Percentiles rank a stretch among this genome's conserved stretches.
Evolutionary conservation across 1,140 invertebrate species (phyloP).

Genomic region (Cepaea nemoralis): DNA sequence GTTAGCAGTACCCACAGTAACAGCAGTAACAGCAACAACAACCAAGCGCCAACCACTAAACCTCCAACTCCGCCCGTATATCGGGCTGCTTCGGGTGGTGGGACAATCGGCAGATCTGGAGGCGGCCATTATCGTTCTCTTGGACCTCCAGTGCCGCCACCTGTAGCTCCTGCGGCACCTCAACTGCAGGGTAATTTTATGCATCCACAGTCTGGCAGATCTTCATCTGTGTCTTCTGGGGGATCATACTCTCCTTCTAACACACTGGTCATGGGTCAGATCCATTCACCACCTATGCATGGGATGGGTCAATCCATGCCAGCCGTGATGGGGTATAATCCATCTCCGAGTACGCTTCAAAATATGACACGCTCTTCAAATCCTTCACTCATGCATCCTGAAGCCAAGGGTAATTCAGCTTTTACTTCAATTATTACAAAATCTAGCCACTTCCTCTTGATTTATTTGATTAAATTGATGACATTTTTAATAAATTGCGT

Average conservation of each 20-base stretch:
- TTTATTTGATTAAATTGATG: neutral
- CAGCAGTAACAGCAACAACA: constrained; percentile 57
- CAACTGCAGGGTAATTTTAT: constrained; percentile 33
- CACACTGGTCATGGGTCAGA: constrained; percentile 30
- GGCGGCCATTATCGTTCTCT: constrained; percentile 82
- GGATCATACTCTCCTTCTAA: constrained; percentile 34
- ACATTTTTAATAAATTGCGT: too few relatives aligned
- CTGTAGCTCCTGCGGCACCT: constrained; percentile 91
- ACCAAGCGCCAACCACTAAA: constrained; percentile 91
- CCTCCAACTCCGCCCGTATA: constrained; percentile 89
- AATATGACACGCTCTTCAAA: constrained; percentile 33
- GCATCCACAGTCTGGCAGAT: constrained; percentile 71
- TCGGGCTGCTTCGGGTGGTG: constrained; percentile 74
- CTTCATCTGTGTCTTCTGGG: constrained; percentile 29
- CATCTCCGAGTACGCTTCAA: constrained; percentile 22
- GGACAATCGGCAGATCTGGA: constrained; percentile 46
- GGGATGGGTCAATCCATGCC: constrained; percentile 33
- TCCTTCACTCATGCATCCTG: constrained; percentile 36
- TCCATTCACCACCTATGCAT: constrained; percentile 27
- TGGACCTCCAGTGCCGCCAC: constrained; percentile 91
- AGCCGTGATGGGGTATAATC: constrained; percentile 17
- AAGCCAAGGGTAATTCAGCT: constrained; percentile 38
- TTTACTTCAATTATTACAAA: neutral
- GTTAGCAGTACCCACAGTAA: constrained; percentile 58
- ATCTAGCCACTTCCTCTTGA: neutral